Percentiles rank a stretch among this genome's conserved stretches.
phyloP scores from a whole-genome alignment of 2,888 invertebrate genomes.

The Germaria angustata region DNA sequence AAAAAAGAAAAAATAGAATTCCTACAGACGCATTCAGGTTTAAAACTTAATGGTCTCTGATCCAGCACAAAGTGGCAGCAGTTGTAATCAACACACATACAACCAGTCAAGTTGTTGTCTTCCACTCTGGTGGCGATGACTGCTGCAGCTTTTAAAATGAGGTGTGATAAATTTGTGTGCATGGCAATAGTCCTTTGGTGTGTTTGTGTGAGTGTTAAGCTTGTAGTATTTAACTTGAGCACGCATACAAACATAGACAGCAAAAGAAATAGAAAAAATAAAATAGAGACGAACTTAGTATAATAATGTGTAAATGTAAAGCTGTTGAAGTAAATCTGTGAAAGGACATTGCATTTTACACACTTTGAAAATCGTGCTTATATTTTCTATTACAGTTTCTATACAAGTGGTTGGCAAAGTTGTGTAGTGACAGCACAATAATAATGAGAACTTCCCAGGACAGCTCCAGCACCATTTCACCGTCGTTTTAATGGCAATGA shows the following conservation, averaged over 20 bases:
- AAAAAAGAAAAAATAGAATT: background rate
- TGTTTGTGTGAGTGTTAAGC: slow-evolving; percentile 46
- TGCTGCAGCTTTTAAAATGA: slow-evolving; percentile 55
- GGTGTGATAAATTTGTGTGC: slow-evolving; percentile 59
- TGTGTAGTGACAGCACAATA: background rate
- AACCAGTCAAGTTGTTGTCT: slow-evolving; percentile 27
- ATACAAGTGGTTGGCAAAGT: slow-evolving; percentile 16
- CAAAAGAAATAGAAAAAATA: background rate
- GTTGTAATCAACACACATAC: slow-evolving; percentile 31
- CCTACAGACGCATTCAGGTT: slow-evolving; percentile 19
- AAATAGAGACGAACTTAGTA: background rate
- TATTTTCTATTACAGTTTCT: slow-evolving; percentile 57
- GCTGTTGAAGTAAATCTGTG: slow-evolving; percentile 66
- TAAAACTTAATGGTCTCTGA: slow-evolving; percentile 23
- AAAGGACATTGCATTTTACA: slow-evolving; percentile 67
- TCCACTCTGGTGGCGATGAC: slow-evolving; percentile 48
- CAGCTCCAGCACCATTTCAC: slow-evolving; percentile 30
- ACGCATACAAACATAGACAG: slow-evolving; percentile 40
- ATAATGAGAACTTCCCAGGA: slow-evolving; percentile 23
- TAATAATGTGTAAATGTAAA: slow-evolving; percentile 65
- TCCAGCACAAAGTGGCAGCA: slow-evolving; percentile 18
- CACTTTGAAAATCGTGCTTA: slow-evolving; percentile 62
- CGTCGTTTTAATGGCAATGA: slow-evolving; percentile 65
- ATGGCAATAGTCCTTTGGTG: background rate
- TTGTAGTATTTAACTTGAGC: slow-evolving; percentile 40